Conservation (phyloP, 2,797 vertebrate genomes). For the Chlorospingus flavigularis region DNA sequence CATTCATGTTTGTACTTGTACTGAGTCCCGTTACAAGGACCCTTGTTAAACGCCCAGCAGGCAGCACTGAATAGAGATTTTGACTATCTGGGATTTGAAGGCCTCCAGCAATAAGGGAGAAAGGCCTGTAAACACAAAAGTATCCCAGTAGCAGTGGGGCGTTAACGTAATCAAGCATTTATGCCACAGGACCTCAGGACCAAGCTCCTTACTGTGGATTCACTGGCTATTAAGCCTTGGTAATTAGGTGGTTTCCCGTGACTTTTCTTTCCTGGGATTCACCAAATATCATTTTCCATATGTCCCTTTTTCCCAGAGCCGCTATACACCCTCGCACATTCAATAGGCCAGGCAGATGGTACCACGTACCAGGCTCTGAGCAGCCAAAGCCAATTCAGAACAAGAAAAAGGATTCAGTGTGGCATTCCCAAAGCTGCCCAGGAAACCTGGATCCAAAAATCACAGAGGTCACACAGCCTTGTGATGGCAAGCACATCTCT, state of each 20-base stretch:
- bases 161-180: conserved; percentile 65
- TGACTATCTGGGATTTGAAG: conserved; percentile 74
- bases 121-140: conserved; percentile 73
- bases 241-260: conserved; percentile 62
- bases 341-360: conserved; percentile 33
- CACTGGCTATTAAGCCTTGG: conserved; percentile 19
- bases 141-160: conserved; percentile 67
- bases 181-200: conserved; percentile 60
- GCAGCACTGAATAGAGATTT: conserved; percentile 77
- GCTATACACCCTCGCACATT: background rate
- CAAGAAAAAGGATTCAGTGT: background rate
- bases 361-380: background rate
- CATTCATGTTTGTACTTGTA: conserved; percentile 76
- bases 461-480: background rate
- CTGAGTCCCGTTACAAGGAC: conserved; percentile 73
- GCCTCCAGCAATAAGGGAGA: conserved; percentile 73
- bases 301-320: conserved; percentile 30
- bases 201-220: conserved; percentile 28
- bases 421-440: background rate
- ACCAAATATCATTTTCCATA: conserved; percentile 57
- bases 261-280: conserved; percentile 41
- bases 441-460: background rate
- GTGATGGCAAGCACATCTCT: background rate
- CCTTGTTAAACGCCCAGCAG: conserved; percentile 80
- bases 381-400: conserved; percentile 12